These are phyloP conservation scores for Triplophysa tibetana DNA, from an alignment of 2,113 vertebrate genomes.

Conservation along the genomic window DNA sequence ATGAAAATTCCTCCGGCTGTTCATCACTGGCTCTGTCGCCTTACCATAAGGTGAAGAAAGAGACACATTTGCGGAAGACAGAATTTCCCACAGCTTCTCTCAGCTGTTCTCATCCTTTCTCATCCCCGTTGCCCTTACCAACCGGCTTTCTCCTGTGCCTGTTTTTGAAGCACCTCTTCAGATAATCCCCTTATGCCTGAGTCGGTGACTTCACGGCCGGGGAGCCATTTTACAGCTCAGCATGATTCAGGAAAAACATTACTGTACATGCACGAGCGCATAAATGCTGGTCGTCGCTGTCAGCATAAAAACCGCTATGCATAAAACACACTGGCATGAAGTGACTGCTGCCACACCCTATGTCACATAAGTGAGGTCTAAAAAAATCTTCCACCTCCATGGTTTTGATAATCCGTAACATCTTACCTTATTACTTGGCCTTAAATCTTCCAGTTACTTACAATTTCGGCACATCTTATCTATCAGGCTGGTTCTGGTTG, in stretches of 20 bases:
- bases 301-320: slow-evolving; percentile 5
- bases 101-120: neutral
- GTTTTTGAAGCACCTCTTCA: slow-evolving; percentile 39
- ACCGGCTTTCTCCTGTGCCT: slow-evolving; percentile 1
- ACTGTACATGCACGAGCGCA: slow-evolving; percentile 12
- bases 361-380: no score
- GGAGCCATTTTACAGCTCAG: slow-evolving; percentile 46
- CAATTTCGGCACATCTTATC: neutral
- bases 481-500: slow-evolving; percentile 8
- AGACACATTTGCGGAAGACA: slow-evolving; percentile 36
- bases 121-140: neutral
- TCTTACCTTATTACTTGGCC: no score
- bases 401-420: no score
- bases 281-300: neutral
- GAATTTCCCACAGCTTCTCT: slow-evolving; percentile 14
- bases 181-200: slow-evolving; percentile 27
- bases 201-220: slow-evolving; percentile 14
- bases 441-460: no score
- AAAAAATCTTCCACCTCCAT: no score
- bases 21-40: neutral
- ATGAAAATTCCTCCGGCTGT: slow-evolving; percentile 8
- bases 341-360: slow-evolving; percentile 6
- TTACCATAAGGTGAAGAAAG: slow-evolving; percentile 7
- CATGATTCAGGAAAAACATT: slow-evolving; percentile 14
- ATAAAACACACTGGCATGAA: neutral